Evolutionary conservation across 2,797 vertebrate species (phyloP).

Genomic region (Sebastes steindachneri): DNA sequence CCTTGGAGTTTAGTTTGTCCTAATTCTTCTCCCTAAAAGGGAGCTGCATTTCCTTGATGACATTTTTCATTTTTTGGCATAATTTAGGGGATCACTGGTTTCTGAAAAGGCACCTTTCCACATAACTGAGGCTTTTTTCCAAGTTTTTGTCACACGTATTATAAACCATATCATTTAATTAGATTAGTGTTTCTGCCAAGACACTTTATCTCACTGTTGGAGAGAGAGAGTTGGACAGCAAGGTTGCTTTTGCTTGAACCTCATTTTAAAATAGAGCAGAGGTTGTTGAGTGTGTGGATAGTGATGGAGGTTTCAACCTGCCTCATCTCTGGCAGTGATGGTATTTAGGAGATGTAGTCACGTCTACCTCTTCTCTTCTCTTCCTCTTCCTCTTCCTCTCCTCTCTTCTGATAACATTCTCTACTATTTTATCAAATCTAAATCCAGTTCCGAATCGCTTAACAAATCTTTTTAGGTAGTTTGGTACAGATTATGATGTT

Average conservation of each 20-base stretch:
- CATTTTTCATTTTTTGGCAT: slow-evolving; percentile 34
- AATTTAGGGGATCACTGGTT: slow-evolving; percentile 33
- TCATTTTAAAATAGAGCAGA: not conserved
- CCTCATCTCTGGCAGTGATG: not conserved
- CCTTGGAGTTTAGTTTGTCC: slow-evolving; percentile 42
- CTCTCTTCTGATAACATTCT: not conserved
- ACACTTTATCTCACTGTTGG: not conserved
- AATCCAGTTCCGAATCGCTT: not conserved
- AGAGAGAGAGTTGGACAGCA: not conserved
- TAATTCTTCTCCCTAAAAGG: slow-evolving; percentile 27
- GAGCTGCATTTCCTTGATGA: slow-evolving; percentile 38
- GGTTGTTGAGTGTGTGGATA: not conserved
- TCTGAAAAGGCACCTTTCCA: slow-evolving; percentile 37
- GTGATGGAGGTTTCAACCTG: not conserved
- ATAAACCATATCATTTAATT: slow-evolving; percentile 30
- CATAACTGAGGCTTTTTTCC: slow-evolving; percentile 22
- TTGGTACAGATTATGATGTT: not conserved
- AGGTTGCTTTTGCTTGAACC: not conserved
- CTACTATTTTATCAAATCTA: not conserved
- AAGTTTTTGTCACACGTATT: slow-evolving; percentile 46
- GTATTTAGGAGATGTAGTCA: not conserved
- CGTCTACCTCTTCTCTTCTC: too few species aligned
- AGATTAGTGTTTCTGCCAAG: slow-evolving; percentile 4
- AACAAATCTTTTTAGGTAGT: not conserved
- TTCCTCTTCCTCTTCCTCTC: too few species aligned